These are phyloP conservation scores for Valencia hispanica DNA, from an alignment of 2,797 vertebrate species.

Conservation along the genomic window DNA sequence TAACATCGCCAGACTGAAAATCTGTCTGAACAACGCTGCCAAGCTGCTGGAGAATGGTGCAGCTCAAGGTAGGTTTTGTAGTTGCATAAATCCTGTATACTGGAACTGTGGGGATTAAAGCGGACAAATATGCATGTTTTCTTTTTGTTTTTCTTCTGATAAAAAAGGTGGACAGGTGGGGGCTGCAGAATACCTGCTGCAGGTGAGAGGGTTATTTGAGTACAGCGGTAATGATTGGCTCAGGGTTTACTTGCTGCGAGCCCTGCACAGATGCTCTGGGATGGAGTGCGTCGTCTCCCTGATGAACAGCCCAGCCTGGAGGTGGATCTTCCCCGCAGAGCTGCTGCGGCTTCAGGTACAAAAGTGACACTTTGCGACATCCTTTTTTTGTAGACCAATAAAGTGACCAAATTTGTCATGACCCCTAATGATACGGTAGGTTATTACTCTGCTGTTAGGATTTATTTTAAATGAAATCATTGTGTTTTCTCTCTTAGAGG, in stretches of 20 bases:
- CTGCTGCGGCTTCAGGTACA: conserved; percentile 74
- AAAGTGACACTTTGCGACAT: not conserved
- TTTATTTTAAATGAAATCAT: not conserved
- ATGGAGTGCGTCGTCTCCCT: conserved; percentile 63
- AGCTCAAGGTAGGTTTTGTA: conserved; percentile 33
- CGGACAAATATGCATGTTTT: not conserved
- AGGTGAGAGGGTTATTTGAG: conserved; percentile 71
- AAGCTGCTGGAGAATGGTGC: conserved; percentile 43
- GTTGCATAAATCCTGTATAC: not conserved
- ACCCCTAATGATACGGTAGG: not conserved
- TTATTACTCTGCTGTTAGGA: not conserved
- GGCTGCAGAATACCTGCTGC: conserved; percentile 49
- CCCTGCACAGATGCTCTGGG: conserved; percentile 58
- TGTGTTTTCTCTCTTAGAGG: conserved; percentile 36
- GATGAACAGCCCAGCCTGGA: conserved; percentile 55
- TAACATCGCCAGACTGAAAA: conserved; percentile 65
- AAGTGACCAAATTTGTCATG: not conserved
- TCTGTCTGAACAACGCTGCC: conserved; percentile 68
- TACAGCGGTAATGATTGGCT: conserved; percentile 74
- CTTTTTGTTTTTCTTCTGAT: conserved; percentile 9
- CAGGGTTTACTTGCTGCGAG: conserved; percentile 77
- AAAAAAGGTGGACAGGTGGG: not conserved
- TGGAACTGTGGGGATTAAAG: too few relatives aligned
- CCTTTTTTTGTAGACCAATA: not conserved
- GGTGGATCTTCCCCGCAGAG: conserved; percentile 74